phyloP scores from a whole-genome alignment of 2,113 vertebrate species.

The Mellivora capensis region DNA sequence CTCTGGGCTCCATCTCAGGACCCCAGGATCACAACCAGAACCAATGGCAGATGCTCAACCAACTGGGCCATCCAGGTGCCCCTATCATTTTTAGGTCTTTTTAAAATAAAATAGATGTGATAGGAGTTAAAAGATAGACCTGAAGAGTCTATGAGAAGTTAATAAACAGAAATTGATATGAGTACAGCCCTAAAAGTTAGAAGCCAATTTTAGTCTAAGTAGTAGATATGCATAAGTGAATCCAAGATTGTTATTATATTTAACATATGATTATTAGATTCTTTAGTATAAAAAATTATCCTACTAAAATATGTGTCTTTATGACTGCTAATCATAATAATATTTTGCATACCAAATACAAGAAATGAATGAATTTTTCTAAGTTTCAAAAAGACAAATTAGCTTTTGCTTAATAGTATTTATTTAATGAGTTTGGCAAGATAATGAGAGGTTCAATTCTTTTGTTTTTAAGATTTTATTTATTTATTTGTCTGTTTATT shows the following conservation, averaged over 20 bases:
- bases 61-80: background rate
- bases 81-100: background rate
- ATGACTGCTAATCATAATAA: background rate
- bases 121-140: background rate
- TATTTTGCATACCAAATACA: background rate
- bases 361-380: background rate
- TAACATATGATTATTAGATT: background rate
- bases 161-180: background rate
- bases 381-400: background rate
- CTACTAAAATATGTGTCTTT: background rate
- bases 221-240: background rate
- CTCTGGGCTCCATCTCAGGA: background rate
- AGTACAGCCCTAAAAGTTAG: background rate
- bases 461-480: background rate
- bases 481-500: background rate
- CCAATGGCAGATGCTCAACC: background rate
- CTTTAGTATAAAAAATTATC: background rate
- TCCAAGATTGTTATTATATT: background rate
- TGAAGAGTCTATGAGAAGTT: background rate
- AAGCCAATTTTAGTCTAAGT: background rate
- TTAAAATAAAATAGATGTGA: background rate
- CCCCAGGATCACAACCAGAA: background rate
- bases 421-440: background rate
- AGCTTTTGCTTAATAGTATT: background rate
- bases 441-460: background rate